Conservation (phyloP, 92 coral and sea anemone genomes). For the Phenganax stokvisi region DNA sequence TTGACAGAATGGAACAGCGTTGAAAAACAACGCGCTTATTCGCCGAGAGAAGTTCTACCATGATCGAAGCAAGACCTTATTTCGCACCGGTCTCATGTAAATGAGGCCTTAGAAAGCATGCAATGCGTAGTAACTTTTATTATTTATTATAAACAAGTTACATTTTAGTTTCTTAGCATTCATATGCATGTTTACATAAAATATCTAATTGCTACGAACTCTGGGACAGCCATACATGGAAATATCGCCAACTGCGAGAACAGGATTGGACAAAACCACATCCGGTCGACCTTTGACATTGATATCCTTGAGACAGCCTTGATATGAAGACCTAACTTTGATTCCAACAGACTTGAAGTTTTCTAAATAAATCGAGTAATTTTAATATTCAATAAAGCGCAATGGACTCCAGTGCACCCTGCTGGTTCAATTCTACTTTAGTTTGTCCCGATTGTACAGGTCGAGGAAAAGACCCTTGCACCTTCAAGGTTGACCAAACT, state of each 20-base stretch:
- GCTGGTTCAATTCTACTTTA: too few relatives aligned
- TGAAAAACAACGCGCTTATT: too few relatives aligned
- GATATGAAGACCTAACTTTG: neutral
- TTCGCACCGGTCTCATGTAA: too few relatives aligned
- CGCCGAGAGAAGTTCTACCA: too few relatives aligned
- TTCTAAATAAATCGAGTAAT: neutral
- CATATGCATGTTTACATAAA: neutral
- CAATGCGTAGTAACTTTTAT: too few relatives aligned
- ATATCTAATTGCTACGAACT: neutral
- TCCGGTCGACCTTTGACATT: neutral
- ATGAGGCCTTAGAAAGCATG: too few relatives aligned
- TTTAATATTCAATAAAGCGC: neutral
- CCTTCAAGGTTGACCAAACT: too few relatives aligned
- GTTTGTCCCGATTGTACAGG: neutral
- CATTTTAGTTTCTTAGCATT: too few relatives aligned
- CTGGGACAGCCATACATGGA: constrained; percentile 9
- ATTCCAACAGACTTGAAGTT: neutral
- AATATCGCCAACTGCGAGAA: neutral
- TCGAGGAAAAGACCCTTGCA: too few relatives aligned
- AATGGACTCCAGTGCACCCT: neutral
- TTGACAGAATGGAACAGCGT: too few relatives aligned
- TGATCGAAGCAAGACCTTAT: too few relatives aligned
- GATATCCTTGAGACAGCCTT: constrained; percentile 15
- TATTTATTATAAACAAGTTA: too few relatives aligned
- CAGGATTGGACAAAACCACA: neutral